Base-by-base conservation (phyloP, 2,113 vertebrate genomes). In the Rhinichthys klamathensis region DNA sequence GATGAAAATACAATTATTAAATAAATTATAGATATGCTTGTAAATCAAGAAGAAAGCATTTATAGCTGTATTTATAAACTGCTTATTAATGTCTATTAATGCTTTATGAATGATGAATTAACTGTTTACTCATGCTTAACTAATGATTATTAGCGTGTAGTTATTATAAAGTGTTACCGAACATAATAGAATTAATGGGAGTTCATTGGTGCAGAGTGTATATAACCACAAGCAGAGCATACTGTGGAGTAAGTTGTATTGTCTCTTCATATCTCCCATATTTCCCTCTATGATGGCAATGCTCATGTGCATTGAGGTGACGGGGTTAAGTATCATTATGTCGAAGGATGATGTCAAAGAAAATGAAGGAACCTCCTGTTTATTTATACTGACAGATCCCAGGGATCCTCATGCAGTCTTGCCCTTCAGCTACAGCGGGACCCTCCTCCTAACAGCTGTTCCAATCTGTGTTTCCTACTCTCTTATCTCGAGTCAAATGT, bases 401-500 rank as follows among this genome's bases (percentile, higher is more conserved):
- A 56, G 51, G 35, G 76, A 81, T 38, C 35, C 27, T 21, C 70
- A 84, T 54, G 61, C 65, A 51, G 25, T 46, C 69, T 61, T 80
- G 30, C 61, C 81, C 87, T 56, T 38, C 13, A 32, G 32, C 25
- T 70, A 75, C 87, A 86, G 30, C 78, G 80, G 76, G 84, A 60
- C 49, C 44, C 41, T 83, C 70, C 58, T 75, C 67, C 84, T 83
- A 77, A 67, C 69, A 86, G 76, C 84, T 80, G 84, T 70, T 85
- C 25, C 51, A 41, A 49, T 82, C 76, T 58, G 49, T 6, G 41
- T 13, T 27, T 77, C 67, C 46, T 38, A 25, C 75, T 85, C 63
- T 69, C 61, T 69, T 67, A 82, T 82, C 80, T 81, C 79, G 5
- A 85, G 32, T 70, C 63, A 41, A 85, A 85, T 23, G n/a, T 54